Evolutionary conservation across 2,888 invertebrate genomes (phyloP).

Genomic region (Callosobruchus maculatus): DNA sequence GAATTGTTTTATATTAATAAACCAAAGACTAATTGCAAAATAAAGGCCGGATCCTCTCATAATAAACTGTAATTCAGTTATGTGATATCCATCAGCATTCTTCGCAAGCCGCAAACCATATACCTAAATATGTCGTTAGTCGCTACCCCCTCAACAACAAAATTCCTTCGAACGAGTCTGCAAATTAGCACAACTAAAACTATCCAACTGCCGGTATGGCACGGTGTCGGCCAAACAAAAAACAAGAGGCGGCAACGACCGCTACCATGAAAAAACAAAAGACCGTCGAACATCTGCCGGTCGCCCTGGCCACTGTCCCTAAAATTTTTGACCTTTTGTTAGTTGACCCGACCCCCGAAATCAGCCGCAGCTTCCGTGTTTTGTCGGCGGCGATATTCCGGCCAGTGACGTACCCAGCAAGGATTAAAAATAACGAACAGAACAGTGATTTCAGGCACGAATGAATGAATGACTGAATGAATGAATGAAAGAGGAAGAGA

Average conservation of each 20-base stretch:
- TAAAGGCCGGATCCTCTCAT: background rate
- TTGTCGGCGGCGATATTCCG: background rate
- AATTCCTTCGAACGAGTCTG: background rate
- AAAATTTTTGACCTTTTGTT: slow-evolving; percentile 40
- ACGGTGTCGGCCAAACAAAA: background rate
- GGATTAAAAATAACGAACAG: no score
- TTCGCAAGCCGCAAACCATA: background rate
- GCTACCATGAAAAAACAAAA: slow-evolving; percentile 15
- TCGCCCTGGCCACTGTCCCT: slow-evolving; percentile 38
- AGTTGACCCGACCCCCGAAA: slow-evolving; percentile 25
- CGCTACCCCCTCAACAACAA: background rate
- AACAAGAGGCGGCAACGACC: background rate
- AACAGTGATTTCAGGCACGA: no score
- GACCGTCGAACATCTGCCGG: slow-evolving; percentile 27
- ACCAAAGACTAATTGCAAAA: no score
- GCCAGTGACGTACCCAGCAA: background rate
- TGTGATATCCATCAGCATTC: background rate
- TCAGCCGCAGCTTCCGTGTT: slow-evolving; percentile 27
- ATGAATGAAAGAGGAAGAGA: no score
- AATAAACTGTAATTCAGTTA: background rate
- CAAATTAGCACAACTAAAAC: background rate
- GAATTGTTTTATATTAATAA: no score
- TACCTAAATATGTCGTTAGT: background rate
- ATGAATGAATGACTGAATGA: no score
- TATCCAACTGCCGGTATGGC: background rate